Evolutionary conservation across 2,888 invertebrate genomes (phyloP).

Genomic region (Cryptophagus acutangulus): DNA sequence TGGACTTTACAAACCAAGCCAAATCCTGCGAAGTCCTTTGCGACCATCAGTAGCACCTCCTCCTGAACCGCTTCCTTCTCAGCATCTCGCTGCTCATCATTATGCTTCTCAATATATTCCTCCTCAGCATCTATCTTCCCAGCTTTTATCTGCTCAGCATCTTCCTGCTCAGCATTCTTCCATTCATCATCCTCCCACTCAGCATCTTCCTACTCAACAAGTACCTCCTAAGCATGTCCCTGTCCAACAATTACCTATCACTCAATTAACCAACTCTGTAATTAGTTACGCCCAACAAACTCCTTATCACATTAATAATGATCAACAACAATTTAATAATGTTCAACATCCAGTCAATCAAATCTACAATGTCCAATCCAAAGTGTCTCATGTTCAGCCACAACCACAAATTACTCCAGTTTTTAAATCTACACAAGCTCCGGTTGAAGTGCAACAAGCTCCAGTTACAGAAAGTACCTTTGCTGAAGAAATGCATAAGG

Average conservation of each 20-base stretch:
- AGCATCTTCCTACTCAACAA: neutral
- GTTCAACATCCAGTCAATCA: neutral
- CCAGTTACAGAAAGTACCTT: slow-evolving; percentile 15
- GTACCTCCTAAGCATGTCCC: neutral
- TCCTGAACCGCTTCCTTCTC: neutral
- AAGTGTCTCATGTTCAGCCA: slow-evolving; percentile 2
- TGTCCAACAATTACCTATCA: too few species aligned
- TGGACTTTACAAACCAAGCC: neutral
- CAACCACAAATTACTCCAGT: slow-evolving; percentile 1
- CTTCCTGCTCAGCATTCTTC: neutral
- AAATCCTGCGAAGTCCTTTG: neutral
- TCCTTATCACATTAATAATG: too few species aligned
- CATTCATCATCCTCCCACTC: neutral
- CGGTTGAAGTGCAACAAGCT: slow-evolving; percentile 15
- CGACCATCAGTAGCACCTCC: neutral
- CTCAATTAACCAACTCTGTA: too few species aligned
- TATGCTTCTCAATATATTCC: neutral
- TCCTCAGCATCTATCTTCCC: neutral
- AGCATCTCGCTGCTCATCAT: neutral
- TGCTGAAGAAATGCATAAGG: slow-evolving; percentile 42
- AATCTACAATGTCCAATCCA: slow-evolving; percentile 3
- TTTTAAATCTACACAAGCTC: slow-evolving; percentile 12
- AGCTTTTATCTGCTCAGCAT: neutral
- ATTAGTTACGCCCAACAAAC: too few species aligned
- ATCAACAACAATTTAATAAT: too few species aligned